Evolutionary conservation across 2,888 invertebrate genomes (phyloP), one percentile per base, ranked within the genome.

Genomic region (Altica lythri): DNA sequence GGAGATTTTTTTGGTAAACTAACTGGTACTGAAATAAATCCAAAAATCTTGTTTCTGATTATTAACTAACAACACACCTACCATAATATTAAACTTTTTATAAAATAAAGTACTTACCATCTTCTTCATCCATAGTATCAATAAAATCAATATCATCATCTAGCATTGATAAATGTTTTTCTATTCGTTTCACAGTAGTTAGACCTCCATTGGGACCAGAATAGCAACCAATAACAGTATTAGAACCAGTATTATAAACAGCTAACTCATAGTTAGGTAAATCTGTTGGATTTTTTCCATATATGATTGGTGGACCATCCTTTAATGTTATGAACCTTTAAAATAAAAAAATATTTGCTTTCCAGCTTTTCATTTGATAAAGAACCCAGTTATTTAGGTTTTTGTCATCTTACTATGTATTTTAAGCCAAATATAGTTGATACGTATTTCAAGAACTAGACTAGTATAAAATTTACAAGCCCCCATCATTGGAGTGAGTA

Each of bases 151-250:
- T 86, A 68, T 88, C 87, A 18, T 84, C 81, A 67, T 87, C 86
- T 37, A 78, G 78, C 37, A 85, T 80, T 51, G 84, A 83, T 57
- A 88, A 78, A 73, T 86, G 85, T 61, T 83, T 79, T 66, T 85
- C 84, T 42, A 81, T 81, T 40, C 84, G 77, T 72, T 85, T 86
- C 16, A 90, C 87, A 40, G 86, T 84, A 1, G 88, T 86, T 2
- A 93, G 79, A 1, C 93, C 93, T 53, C 86, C 87, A 65, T 88
- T 87, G 0, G 93, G 93, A 5, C 93, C 93, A 0, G 92, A 89
- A 68, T 85, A 86, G 48, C 90, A 86, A 6, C 89, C 86, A 50
- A 86, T 79, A 45, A 90, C 79, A 43, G 83, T 80, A 47, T 79
- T 78, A 18, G 79, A 70, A 10, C 83, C 82, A 25, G 77, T 78